These are phyloP conservation scores for Porites cylindrica DNA, from an alignment of 92 coral and sea anemone species.

Conservation along the genomic window DNA sequence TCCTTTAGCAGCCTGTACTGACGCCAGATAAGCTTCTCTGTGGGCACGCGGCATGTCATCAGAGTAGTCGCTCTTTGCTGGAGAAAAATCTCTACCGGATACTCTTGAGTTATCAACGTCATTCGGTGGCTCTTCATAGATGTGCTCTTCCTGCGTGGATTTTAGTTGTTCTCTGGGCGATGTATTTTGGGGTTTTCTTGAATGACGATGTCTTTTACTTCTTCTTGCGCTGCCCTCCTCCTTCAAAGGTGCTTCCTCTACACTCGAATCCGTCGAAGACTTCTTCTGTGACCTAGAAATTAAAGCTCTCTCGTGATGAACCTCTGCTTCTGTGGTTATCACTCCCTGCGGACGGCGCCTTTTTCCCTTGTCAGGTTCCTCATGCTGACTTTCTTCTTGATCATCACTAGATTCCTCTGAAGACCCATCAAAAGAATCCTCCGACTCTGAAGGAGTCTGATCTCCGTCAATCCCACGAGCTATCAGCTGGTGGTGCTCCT, in stretches of 20 bases:
- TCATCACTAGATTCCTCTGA: slow-evolving; percentile 13
- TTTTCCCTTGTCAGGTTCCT: slow-evolving; percentile 2
- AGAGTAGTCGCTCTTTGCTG: slow-evolving; percentile 56
- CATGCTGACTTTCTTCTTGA: slow-evolving; percentile 2
- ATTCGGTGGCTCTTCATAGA: slow-evolving; percentile 85
- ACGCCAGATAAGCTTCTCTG: slow-evolving; percentile 91
- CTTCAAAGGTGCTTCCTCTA: slow-evolving; percentile 8
- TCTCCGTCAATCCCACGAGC: slow-evolving; percentile 92
- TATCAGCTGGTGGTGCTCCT: slow-evolving; percentile 87
- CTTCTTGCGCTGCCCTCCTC: slow-evolving; percentile 13
- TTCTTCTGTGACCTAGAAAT: slow-evolving; percentile 13
- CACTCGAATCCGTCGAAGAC: slow-evolving; percentile 40
- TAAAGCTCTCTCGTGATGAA: slow-evolving; percentile 14
- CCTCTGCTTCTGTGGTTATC: slow-evolving; percentile 32
- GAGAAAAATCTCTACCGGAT: slow-evolving; percentile 3
- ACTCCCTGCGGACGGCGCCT: slow-evolving; percentile 18
- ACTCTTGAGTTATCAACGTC: slow-evolving; percentile 17
- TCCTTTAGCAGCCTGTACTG: slow-evolving; percentile 69
- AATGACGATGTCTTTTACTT: slow-evolving; percentile 24
- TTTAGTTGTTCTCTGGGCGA: slow-evolving; percentile 32
- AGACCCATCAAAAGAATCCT: slow-evolving; percentile 26
- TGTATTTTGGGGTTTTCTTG: slow-evolving; percentile 32
- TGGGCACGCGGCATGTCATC: slow-evolving; percentile 81
- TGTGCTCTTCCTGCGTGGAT: slow-evolving; percentile 53
- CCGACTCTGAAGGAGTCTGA: slow-evolving; percentile 55